These are phyloP conservation scores for Nasonia vitripennis DNA, from an alignment of 1,140 invertebrate species.

Conservation along the genomic window DNA sequence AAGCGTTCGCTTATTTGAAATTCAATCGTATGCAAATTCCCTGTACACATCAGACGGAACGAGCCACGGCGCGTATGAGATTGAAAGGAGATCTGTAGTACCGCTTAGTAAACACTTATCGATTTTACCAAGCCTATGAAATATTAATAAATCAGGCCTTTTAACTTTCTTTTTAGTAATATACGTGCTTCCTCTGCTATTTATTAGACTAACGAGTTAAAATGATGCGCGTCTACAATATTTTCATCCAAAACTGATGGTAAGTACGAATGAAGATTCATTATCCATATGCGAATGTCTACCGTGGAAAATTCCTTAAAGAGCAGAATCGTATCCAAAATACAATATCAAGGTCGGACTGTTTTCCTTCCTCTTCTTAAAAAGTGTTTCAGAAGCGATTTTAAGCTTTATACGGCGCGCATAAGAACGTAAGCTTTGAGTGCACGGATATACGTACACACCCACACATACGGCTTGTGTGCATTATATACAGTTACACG, in stretches of 20 bases:
- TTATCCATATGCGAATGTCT: no score
- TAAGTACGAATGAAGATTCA: background rate
- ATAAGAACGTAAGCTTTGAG: background rate
- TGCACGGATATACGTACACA: background rate
- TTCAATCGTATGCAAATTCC: constrained; percentile 70
- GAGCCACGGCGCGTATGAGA: constrained; percentile 61
- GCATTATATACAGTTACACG: constrained; percentile 12
- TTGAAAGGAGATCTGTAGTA: constrained; percentile 62
- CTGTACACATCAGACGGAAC: constrained; percentile 54
- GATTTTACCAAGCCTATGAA: constrained; percentile 63
- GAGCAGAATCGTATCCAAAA: background rate
- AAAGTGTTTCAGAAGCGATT: constrained; percentile 27
- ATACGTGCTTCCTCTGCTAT: background rate
- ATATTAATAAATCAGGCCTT: constrained; percentile 64
- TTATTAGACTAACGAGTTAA: background rate
- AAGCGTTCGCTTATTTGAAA: constrained; percentile 66
- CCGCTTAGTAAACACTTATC: constrained; percentile 65
- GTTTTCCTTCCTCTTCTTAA: background rate
- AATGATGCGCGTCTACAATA: background rate
- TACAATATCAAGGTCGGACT: constrained; percentile 24
- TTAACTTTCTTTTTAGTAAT: constrained; percentile 12
- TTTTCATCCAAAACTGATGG: background rate
- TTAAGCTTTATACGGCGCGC: background rate
- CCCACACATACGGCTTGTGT: background rate
- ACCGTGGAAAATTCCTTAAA: constrained; percentile 6